Conservation (phyloP, 2,113 vertebrate species). For the Embiotoca jacksoni region DNA sequence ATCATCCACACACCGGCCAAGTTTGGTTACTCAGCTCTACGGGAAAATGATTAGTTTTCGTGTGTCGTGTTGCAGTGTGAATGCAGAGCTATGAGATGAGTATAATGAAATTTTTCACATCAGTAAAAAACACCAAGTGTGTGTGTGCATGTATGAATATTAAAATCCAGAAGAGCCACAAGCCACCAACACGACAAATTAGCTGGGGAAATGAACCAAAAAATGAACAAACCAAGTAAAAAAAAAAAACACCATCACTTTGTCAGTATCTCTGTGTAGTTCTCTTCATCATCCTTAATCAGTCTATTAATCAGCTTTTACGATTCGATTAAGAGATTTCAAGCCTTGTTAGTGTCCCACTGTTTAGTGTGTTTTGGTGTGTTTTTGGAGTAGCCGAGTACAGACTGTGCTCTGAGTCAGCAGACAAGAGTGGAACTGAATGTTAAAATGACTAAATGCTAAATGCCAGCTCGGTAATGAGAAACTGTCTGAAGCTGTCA, state of each 20-base stretch:
- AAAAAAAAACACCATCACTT: not conserved
- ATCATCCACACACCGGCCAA: not conserved
- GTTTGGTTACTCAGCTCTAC: slow-evolving; percentile 17
- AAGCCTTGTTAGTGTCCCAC: slow-evolving; percentile 43
- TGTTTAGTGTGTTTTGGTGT: slow-evolving; percentile 54
- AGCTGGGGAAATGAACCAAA: slow-evolving; percentile 39
- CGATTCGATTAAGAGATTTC: slow-evolving; percentile 41
- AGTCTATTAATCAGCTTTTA: slow-evolving; percentile 42
- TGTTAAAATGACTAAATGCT: slow-evolving; percentile 80
- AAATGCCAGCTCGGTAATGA: slow-evolving; percentile 81
- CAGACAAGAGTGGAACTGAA: slow-evolving; percentile 70
- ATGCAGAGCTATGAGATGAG: not conserved
- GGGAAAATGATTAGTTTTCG: slow-evolving; percentile 2
- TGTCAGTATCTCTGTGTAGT: not conserved
- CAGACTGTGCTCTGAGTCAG: slow-evolving; percentile 76
- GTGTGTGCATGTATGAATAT: slow-evolving; percentile 14
- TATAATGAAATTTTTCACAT: slow-evolving; percentile 24
- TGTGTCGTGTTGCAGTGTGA: slow-evolving; percentile 26
- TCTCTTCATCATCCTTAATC: slow-evolving; percentile 43
- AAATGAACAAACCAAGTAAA: slow-evolving; percentile 16
- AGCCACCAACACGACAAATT: slow-evolving; percentile 1
- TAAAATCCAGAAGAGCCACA: slow-evolving; percentile 13
- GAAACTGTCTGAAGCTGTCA: slow-evolving; percentile 74
- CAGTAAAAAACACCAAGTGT: slow-evolving; percentile 4
- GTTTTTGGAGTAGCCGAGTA: slow-evolving; percentile 45